Evolutionary conservation across 2,797 vertebrate genomes (phyloP).

Genomic region (Prionace glauca): DNA sequence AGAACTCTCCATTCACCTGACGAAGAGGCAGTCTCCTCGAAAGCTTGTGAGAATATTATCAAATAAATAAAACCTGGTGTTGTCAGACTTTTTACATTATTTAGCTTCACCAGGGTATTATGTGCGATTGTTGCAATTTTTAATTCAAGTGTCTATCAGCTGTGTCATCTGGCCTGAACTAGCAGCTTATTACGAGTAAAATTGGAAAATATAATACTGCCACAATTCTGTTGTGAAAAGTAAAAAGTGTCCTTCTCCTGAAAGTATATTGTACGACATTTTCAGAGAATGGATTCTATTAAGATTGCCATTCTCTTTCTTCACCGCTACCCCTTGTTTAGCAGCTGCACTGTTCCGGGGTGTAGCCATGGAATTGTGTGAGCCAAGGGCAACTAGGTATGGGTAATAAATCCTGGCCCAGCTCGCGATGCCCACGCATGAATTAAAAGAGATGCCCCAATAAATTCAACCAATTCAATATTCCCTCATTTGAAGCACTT

Average conservation of each 20-base stretch:
- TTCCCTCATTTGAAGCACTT: not conserved
- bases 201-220: not conserved
- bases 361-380: not conserved
- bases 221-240: not conserved
- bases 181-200: not conserved
- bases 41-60: too few species aligned
- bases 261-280: not conserved
- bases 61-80: too few species aligned
- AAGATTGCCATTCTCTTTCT: not conserved
- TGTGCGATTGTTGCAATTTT: not conserved
- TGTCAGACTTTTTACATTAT: too few species aligned
- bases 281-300: not conserved
- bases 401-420: too few species aligned
- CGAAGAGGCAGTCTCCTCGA: too few species aligned
- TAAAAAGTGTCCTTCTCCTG: not conserved
- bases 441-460: not conserved
- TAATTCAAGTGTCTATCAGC: not conserved
- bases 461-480: not conserved
- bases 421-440: too few species aligned
- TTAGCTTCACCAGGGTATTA: not conserved
- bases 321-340: not conserved
- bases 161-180: not conserved
- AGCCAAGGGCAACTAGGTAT: too few species aligned
- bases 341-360: not conserved
- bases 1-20: too few species aligned